Evolutionary conservation across 1,140 invertebrate genomes (phyloP), one percentile per base, ranked within the genome.

Genomic region (Lucilia sericata): DNA sequence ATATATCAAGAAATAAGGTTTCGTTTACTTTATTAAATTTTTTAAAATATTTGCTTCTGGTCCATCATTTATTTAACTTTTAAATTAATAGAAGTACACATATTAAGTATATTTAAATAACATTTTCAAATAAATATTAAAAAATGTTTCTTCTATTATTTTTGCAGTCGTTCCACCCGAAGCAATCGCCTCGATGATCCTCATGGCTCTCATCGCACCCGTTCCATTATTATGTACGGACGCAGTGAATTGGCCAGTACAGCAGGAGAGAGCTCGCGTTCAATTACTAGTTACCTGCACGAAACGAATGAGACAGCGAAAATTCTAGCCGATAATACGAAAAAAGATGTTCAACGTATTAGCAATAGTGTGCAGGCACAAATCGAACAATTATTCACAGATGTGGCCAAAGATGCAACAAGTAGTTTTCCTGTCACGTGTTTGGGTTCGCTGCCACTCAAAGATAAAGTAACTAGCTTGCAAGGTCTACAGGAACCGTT

Each of bases 351-450:
- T 75, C 86, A 89, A 83, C 86, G 87, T 76, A 93, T 93, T 25
- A 94, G 95, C 87, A 96, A 96, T 86, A 95, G 94, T 19, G 96
- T 97, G 5, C 96, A 97, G 89, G 95, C 95, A 12, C 94, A 95
- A 84, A 97, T 97, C 87, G 96, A 97, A 88, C 94, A 95, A 86
- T 96, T 97, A 93, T 97, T 97, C 88, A 94, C 94, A 25, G 96
- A 96, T 84, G 95, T 96, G 87, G 94, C 95, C 13, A 94, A 94
- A 87, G 95, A 94, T 88, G 91, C 92, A 1, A 94, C 94, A 84
- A 90, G 88, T 34, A 91, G 89, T 84, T 96, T 95, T 85, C 92
- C 94, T 86, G 96, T 97, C 17, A 95, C 96, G 86, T 97, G 97
- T 87, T 92, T 98, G 83, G 97, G 97, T 5, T 95, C 95, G 2